phyloP scores from a whole-genome alignment of 2,797 vertebrate species.

The Benthosema pterotum region DNA sequence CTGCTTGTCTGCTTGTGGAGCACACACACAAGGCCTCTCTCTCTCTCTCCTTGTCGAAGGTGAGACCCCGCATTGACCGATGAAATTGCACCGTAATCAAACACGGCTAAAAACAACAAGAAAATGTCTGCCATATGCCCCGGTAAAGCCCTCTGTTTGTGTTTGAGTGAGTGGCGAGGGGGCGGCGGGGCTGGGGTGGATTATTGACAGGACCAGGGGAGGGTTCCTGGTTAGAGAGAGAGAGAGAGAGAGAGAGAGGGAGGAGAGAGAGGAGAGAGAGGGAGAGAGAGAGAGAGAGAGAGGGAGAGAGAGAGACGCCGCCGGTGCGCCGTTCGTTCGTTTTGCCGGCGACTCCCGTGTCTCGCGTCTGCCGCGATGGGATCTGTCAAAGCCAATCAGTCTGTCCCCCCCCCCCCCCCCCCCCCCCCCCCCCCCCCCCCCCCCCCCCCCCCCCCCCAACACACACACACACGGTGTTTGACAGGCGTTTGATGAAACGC shows the following conservation, averaged over 20 bases:
- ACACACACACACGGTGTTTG: too few species aligned
- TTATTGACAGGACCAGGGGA: constrained; percentile 66
- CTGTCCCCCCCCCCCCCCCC: constrained; percentile 60
- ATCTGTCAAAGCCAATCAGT: constrained; percentile 76
- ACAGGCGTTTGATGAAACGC: constrained; percentile 75
- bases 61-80: constrained; percentile 73
- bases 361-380: constrained; percentile 66
- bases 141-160: constrained; percentile 67
- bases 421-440: too few species aligned
- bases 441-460: too few species aligned
- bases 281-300: constrained; percentile 40
- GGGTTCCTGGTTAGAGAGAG: constrained; percentile 41
- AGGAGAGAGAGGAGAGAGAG: constrained; percentile 35
- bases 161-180: constrained; percentile 45
- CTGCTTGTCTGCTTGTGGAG: constrained; percentile 50
- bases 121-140: constrained; percentile 81
- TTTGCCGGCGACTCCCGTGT: constrained; percentile 58
- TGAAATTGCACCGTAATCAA: constrained; percentile 79
- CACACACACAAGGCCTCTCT: too few species aligned
- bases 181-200: constrained; percentile 52
- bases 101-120: constrained; percentile 70
- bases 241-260: constrained; percentile 39
- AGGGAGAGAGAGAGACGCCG: constrained; percentile 37
- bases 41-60: constrained; percentile 62
- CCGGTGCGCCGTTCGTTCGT: neutral